A percentile compares a stretch with the other conserved stretches of the same genome.
These are phyloP conservation scores for Heterotis niloticus DNA, from an alignment of 2,113 vertebrate genomes.

Conservation along the genomic window DNA sequence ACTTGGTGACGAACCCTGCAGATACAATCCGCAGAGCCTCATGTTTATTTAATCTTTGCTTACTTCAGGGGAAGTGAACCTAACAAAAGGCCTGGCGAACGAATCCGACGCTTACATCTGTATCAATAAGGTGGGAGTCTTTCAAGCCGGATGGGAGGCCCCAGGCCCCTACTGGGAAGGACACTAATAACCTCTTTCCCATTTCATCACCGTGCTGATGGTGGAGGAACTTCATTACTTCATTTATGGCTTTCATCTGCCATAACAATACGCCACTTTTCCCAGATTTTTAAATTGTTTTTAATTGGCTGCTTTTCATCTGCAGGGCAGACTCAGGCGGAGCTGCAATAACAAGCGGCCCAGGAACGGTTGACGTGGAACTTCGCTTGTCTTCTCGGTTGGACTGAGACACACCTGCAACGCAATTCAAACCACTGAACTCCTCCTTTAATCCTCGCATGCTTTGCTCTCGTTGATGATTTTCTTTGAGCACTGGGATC, in stretches of 20 bases:
- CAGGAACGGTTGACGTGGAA: background rate
- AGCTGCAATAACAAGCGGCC: background rate
- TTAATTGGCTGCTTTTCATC: background rate
- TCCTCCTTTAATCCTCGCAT: too few relatives aligned
- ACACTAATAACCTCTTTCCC: constrained; percentile 14
- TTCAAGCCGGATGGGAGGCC: background rate
- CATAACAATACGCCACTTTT: constrained; percentile 16
- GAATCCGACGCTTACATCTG: constrained; percentile 20
- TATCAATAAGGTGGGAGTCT: constrained; percentile 25
- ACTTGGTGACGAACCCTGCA: background rate
- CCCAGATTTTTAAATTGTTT: constrained; percentile 4
- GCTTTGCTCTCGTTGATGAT: too few relatives aligned
- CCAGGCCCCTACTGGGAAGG: constrained; percentile 2
- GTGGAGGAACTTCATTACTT: constrained; percentile 23
- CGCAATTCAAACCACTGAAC: constrained; percentile 5
- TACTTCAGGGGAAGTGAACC: constrained; percentile 11
- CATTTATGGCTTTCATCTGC: constrained; percentile 26
- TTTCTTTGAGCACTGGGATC: too few relatives aligned
- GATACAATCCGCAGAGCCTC: background rate
- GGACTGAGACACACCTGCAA: constrained; percentile 27
- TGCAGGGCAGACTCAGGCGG: background rate
- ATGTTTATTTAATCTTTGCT: constrained; percentile 9
- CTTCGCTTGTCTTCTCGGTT: background rate
- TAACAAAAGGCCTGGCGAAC: constrained; percentile 4
- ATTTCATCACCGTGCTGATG: constrained; percentile 23